Base-by-base conservation (phyloP, 2,888 invertebrate genomes). In the Trilocha varians region DNA sequence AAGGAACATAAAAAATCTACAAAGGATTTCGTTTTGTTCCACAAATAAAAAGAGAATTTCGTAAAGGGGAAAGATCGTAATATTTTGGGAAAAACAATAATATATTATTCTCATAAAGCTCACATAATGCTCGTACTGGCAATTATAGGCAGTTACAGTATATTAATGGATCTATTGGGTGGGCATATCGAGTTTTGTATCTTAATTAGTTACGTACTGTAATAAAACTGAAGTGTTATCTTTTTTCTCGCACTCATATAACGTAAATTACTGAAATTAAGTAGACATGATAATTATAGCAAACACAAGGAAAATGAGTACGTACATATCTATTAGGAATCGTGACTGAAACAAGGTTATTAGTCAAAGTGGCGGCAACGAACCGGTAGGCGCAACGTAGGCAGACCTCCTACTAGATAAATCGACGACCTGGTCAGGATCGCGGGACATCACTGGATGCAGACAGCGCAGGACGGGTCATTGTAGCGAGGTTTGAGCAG, bases 131-230 rank as follows among this genome's bases (percentile, higher is more conserved):
- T 63, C 57, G 49, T 52, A 47, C 50, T 48, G 58, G 62, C 68
- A 74, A 71, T 75, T 70, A 74, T 66, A 70, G 67, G 63, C 65
- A 63, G 60, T 72, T 72, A 65, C 56, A 62, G 64, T 49, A 62
- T 62, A 60, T 59, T 74, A 70, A 72, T 62, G 65, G 63, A 67
- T 71, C 60, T 65, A 65, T 67, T 49, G 58, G 55, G 53, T 43
- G 49, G 50, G 46, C 49, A 46, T 71, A 75, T 73, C 72, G 57
- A 53, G 49, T 50, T 47, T 49, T 62, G 62, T 67, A 78, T 78
- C 78, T 78, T 78, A 78, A 79, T 78, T 78, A 74, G 70, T 61
- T 58, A 39, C 46, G 39, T 49, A 50, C 41, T 42, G 38, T 34
- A 39, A 38, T 42, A 17, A 11, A 41, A 16, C 25, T 36, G 52